These are phyloP conservation scores for Oncorhynchus keta DNA, from an alignment of 2,113 vertebrate genomes.

Conservation along the genomic window DNA sequence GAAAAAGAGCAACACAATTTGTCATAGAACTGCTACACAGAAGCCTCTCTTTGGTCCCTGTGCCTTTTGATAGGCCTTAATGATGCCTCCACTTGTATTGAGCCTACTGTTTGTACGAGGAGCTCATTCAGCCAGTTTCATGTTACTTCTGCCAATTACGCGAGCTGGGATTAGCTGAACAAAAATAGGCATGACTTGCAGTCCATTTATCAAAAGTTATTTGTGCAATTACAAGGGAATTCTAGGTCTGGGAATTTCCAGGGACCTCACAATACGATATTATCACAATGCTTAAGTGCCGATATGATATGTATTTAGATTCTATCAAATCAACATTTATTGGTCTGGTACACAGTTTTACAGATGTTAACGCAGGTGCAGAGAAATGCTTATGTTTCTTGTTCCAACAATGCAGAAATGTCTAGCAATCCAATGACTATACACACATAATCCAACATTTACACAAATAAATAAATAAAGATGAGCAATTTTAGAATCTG, in stretches of 20 bases:
- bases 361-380: no score
- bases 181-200: conserved; percentile 56
- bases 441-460: no score
- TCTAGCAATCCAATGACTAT: no score
- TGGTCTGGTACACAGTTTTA: no score
- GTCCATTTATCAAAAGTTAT: conserved; percentile 63
- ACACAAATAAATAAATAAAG: no score
- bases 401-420: no score
- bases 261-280: no score
- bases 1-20: conserved; percentile 35
- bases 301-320: no score
- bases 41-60: conserved; percentile 51
- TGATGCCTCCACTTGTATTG: conserved; percentile 35
- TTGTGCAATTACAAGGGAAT: conserved; percentile 56
- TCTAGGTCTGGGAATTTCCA: background rate
- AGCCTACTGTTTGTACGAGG: conserved; percentile 46
- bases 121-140: conserved; percentile 40
- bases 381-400: no score
- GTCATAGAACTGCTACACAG: conserved; percentile 50
- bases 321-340: no score
- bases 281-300: no score
- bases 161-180: conserved; percentile 50
- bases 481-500: no score
- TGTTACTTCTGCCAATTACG: conserved; percentile 61
- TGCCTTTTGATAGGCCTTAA: conserved; percentile 49